Base-by-base conservation (phyloP, 2,113 vertebrate species). In the Zosterops hypoxanthus region DNA sequence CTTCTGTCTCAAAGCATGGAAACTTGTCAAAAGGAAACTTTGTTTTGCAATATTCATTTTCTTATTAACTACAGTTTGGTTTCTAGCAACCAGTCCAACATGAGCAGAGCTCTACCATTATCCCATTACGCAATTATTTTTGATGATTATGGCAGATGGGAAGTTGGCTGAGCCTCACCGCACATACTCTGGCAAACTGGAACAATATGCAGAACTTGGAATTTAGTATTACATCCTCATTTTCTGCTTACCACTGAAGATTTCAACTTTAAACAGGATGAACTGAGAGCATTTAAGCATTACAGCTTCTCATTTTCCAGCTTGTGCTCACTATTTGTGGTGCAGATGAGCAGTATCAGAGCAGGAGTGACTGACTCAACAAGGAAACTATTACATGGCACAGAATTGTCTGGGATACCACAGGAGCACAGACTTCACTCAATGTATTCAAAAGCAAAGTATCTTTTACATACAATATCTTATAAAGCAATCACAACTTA, bases 361-460 rank as follows among this genome's bases (percentile, higher is more conserved):
- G 85, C 66, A 77, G 78, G 75, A 91, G 33, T 1, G 12, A 80
- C 75, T 85, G 82, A 91, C 70, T 91, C 82, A 91, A 87, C 24
- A 77, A 52, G 96, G 94, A 95, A 95, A 96, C 59, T 91, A 89
- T 94, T 92, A 94, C 61, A 82, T 21, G 44, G 87, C 29, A 55
- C 34, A 56, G 78, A 65, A 59, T 20, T 52, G 31, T 59, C 34
- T 55, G 60, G 66, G 63, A 70, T 77, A 90, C 87, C 91, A 66
- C 82, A 91, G 78, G 36, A 89, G 66, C 53, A 85, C 47, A 65
- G 44, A 77, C n/a, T 90, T 77, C 63, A 85, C 42, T 34, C 57
- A 73, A 7, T 12, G 13, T 46, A 91, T 92, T 72, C 61, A 82
- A 80, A 88, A 85, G 26, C 52, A 82, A 89, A 84, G 50, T 84